phyloP scores from a whole-genome alignment of 2,797 vertebrate genomes.

The Astyanax mexicanus region DNA sequence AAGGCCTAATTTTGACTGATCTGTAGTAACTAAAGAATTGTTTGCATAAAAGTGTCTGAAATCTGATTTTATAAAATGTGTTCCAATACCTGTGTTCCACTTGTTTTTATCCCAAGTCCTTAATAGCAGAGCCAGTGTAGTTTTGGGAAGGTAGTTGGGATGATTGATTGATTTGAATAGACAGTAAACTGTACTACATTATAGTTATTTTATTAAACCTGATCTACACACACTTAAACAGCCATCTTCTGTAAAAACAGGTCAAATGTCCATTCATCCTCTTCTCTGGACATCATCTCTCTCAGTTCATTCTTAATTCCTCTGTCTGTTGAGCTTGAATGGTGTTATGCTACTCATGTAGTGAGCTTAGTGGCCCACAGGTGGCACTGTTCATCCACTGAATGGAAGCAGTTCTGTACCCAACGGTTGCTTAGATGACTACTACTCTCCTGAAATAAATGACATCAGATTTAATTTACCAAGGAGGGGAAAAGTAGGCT shows the following conservation, averaged over 20 bases:
- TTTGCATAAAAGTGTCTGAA: no score
- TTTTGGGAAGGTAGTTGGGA: neutral
- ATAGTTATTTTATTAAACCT: neutral
- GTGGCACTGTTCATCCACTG: conserved; percentile 56
- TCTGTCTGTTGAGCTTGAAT: neutral
- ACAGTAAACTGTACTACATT: no score
- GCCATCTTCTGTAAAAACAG: neutral
- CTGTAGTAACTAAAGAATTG: no score
- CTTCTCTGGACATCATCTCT: neutral
- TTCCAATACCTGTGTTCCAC: neutral
- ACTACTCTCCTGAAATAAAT: conserved; percentile 35
- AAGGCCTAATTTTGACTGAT: no score
- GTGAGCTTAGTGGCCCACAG: conserved; percentile 30
- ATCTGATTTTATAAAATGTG: neutral
- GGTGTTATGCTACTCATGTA: neutral
- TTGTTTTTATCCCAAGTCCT: neutral
- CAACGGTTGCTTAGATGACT: conserved; percentile 2
- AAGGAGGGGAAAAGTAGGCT: neutral
- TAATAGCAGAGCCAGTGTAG: neutral
- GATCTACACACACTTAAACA: neutral
- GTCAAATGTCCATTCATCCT: neutral
- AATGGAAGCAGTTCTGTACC: neutral
- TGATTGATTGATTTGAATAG: neutral
- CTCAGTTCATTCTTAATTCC: neutral
- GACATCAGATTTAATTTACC: conserved; percentile 59